Base-by-base conservation (phyloP, 2,888 invertebrate species). In the Ormyrus thymus region DNA sequence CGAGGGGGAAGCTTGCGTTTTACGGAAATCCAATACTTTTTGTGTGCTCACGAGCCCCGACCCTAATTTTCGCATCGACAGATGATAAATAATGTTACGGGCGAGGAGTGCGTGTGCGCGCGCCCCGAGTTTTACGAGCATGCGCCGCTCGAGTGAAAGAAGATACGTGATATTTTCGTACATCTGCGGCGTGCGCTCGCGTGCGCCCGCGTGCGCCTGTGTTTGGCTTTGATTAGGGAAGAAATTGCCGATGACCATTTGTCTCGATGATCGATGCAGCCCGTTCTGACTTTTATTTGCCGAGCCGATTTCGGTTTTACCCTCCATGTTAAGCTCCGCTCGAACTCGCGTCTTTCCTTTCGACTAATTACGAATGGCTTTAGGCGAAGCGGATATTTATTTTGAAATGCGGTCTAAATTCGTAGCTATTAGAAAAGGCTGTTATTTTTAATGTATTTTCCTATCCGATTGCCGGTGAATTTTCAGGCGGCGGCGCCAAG, bases 21-120 rank as follows among this genome's bases (percentile, higher is more conserved):
- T 78, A 78, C 77, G 71, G 80, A 50, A 81, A 81, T 71, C 76
- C 81, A 78, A 81, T 81, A 81, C 74, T 77, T 77, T 77, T 72
- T 56, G 29, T 11, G 13, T 8, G 45, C 0, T 45, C 13, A 53
- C 1, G 51, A 10, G 62, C 8, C 56, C 72, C 76, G 59, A 58
- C 77, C 77, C 80, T 77, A 80, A 77, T 77, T 80, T 80, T 78
- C 71, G 59, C 70, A 71, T 71, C 80, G 74, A 66, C 62, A 50
- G 61, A 71, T 78, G 70, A 74, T 65, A 76, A 79, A 70, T 79
- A 74, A 70, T 65, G 74, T 79, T 70, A 64, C 6, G 51, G 29
- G 43, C 8, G 59, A n/a, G 29, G 29, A 29, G 69, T 11, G 69
- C 10, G 43, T 70, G 29, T 11, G 43, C 7, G n/a, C 10, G 15